These are phyloP conservation scores for Litoditis marina DNA, from an alignment of 2,888 invertebrate genomes.

Conservation along the genomic window DNA sequence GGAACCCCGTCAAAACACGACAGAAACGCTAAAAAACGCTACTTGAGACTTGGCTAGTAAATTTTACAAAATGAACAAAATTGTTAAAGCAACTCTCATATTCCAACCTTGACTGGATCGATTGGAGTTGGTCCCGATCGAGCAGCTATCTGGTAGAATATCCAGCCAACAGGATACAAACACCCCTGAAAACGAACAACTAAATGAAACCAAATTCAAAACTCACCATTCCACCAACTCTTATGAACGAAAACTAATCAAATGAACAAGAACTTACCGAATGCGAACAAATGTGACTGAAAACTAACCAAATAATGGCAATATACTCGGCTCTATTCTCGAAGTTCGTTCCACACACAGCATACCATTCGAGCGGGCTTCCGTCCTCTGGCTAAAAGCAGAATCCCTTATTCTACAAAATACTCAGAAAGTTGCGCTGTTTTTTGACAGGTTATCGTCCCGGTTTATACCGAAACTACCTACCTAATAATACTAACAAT, in stretches of 20 bases:
- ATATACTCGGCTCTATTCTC: slow-evolving; percentile 58
- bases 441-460: too few species aligned
- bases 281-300: not conserved
- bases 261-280: too few species aligned
- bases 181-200: slow-evolving; percentile 48
- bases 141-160: slow-evolving; percentile 57
- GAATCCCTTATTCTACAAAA: not conserved
- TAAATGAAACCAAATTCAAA: too few species aligned
- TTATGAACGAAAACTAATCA: too few species aligned
- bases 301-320: slow-evolving; percentile 50
- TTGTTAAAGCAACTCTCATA: not conserved
- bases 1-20: not conserved
- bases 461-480: not conserved
- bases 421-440: not conserved
- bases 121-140: slow-evolving; percentile 41
- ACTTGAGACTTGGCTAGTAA: not conserved
- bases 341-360: slow-evolving; percentile 74
- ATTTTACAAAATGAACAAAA: slow-evolving; percentile 3
- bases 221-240: too few species aligned
- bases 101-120: slow-evolving; percentile 30
- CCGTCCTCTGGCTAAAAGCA: slow-evolving; percentile 22
- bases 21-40: too few species aligned
- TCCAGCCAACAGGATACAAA: slow-evolving; percentile 48
- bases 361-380: slow-evolving; percentile 66
- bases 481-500: not conserved